Percentiles rank a stretch among this genome's conserved stretches.
Evolutionary conservation across 2,797 vertebrate genomes (phyloP).

Genomic region (Mastacembelus armatus): DNA sequence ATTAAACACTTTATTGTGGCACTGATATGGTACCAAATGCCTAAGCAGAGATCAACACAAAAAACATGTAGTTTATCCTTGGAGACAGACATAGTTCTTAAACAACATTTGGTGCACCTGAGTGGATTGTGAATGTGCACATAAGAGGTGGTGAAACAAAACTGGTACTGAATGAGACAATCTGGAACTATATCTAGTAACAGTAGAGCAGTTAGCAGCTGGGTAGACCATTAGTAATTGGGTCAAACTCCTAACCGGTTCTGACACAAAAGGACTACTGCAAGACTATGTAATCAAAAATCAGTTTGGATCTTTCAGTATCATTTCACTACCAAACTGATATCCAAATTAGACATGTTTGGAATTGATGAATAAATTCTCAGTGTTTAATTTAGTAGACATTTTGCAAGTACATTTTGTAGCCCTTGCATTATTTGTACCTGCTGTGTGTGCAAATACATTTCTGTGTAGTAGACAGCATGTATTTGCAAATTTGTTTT

Average conservation of each 20-base stretch:
- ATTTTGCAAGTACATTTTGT: neutral
- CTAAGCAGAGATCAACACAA: constrained; percentile 71
- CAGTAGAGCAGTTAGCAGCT: constrained; percentile 11
- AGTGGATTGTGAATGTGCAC: constrained; percentile 15
- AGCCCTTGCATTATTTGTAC: neutral
- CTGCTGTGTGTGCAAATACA: neutral
- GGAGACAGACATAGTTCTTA: constrained; percentile 6
- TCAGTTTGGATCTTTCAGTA: neutral
- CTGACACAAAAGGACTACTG: constrained; percentile 14
- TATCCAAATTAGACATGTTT: constrained; percentile 1
- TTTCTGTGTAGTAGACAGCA: neutral
- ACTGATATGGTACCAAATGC: constrained; percentile 86
- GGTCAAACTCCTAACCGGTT: constrained; percentile 31
- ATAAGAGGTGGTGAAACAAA: neutral
- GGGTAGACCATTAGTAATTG: constrained; percentile 33
- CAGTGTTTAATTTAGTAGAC: neutral
- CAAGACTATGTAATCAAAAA: constrained; percentile 5
- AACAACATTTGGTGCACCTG: constrained; percentile 16
- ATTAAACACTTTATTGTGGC: constrained; percentile 86
- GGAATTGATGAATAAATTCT: neutral
- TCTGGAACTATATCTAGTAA: constrained; percentile 33
- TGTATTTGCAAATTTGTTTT: neutral
- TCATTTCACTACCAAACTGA: too few species aligned
- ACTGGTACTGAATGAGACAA: constrained; percentile 1
- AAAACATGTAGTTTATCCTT: constrained; percentile 43